These are phyloP conservation scores for Salvelinus fontinalis DNA, from an alignment of 2,113 vertebrate species.

Conservation along the genomic window DNA sequence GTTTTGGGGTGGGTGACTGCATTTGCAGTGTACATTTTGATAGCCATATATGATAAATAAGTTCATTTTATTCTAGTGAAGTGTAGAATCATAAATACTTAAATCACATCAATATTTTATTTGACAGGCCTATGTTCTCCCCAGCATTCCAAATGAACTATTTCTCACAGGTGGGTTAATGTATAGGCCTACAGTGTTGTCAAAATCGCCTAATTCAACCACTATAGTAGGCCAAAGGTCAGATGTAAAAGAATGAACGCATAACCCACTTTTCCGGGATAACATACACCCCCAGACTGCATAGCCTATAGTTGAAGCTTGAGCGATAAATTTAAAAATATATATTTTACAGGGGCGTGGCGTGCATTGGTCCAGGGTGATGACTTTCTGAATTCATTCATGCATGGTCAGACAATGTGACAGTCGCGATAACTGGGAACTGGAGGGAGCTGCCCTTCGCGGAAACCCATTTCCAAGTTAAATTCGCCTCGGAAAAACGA, in stretches of 20 bases:
- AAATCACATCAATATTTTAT: too few species aligned
- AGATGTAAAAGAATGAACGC: not conserved
- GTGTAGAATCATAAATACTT: too few species aligned
- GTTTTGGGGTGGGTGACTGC: not conserved
- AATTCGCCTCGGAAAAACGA: constrained; percentile 59
- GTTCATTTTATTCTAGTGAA: not conserved
- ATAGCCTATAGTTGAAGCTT: not conserved
- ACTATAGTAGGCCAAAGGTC: not conserved
- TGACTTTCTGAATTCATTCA: constrained; percentile 75
- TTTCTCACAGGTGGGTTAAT: too few species aligned
- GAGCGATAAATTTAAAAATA: constrained; percentile 28
- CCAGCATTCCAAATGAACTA: not conserved
- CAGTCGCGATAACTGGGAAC: constrained; percentile 78
- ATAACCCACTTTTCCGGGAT: not conserved
- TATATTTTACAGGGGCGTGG: constrained; percentile 69
- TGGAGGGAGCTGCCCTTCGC: constrained; percentile 66
- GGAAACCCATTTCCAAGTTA: constrained; percentile 57
- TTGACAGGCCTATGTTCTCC: not conserved
- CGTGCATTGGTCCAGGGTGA: constrained; percentile 59
- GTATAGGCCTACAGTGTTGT: too few species aligned
- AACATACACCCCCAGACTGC: not conserved
- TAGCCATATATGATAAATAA: not conserved
- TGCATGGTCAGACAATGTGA: constrained; percentile 75
- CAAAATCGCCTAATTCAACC: too few species aligned
- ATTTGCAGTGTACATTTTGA: not conserved